These are phyloP conservation scores for Uria lomvia DNA, from an alignment of 2,113 vertebrate species.

Conservation along the genomic window DNA sequence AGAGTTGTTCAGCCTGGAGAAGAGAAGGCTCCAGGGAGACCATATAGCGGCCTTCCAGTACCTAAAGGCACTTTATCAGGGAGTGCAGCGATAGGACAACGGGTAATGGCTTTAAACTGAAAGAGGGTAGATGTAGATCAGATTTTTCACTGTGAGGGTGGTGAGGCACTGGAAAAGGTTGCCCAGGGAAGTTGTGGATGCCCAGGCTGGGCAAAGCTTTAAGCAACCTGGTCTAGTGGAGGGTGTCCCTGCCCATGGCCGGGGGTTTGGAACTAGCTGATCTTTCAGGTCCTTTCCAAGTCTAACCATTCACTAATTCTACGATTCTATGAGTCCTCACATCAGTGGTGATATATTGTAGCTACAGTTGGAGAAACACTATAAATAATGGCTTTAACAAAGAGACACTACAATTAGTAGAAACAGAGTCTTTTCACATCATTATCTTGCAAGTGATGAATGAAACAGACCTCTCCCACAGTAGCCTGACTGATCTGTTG, in stretches of 20 bases:
- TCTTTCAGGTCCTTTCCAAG: neutral
- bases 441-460: neutral
- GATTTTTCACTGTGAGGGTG: neutral
- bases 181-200: neutral
- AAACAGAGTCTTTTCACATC: neutral
- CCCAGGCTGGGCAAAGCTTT: neutral
- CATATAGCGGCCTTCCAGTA: neutral
- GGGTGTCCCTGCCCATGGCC: neutral
- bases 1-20: neutral
- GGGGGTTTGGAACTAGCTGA: neutral
- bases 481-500: neutral
- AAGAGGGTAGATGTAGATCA: neutral
- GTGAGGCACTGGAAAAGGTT: neutral
- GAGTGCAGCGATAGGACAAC: neutral
- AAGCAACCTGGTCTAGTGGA: neutral
- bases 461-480: neutral
- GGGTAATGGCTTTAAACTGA: neutral
- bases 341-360: neutral
- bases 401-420: neutral
- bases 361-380: neutral
- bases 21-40: neutral
- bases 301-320: neutral
- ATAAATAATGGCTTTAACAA: constrained; percentile 4
- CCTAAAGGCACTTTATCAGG: neutral
- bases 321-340: neutral